Percentiles rank a stretch among this genome's conserved stretches.
Conservation (phyloP, 1,140 invertebrate species). For the Mizuhopecten yessoensis region DNA sequence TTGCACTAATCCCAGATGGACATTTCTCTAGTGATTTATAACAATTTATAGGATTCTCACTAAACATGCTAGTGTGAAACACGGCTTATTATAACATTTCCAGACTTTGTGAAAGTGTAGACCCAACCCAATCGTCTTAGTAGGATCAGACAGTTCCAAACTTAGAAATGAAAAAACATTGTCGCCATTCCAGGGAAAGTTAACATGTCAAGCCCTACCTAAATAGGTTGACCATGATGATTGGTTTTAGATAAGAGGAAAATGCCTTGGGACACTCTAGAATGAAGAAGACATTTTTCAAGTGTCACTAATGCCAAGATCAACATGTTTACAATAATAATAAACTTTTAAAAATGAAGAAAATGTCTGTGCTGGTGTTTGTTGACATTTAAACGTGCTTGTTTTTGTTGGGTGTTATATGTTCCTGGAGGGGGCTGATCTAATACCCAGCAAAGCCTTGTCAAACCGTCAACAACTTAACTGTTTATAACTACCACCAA, state of each 20-base stretch:
- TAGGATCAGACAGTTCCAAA: too few relatives aligned
- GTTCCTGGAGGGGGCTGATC: not conserved
- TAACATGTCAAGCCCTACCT: not conserved
- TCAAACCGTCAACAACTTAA: too few relatives aligned
- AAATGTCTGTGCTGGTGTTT: not conserved
- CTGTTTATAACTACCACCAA: too few relatives aligned
- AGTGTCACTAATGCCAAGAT: not conserved
- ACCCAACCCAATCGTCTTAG: too few relatives aligned
- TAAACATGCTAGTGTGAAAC: too few relatives aligned
- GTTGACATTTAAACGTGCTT: not conserved
- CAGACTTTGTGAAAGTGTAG: too few relatives aligned
- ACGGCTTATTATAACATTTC: too few relatives aligned
- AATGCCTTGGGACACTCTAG: not conserved
- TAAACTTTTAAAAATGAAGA: not conserved
- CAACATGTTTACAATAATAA: slow-evolving; percentile 10
- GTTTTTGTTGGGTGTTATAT: not conserved
- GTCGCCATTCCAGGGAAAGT: not conserved
- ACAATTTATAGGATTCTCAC: too few relatives aligned
- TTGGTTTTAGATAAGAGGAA: not conserved
- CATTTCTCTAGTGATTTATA: too few relatives aligned
- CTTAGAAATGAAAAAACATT: not conserved
- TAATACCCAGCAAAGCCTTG: not conserved
- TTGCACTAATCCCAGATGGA: too few relatives aligned
- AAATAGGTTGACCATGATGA: not conserved
- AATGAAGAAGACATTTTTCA: not conserved